Evolutionary conservation across 23 tunicate species (phyloP).

Genomic region (Ascidia mentula): DNA sequence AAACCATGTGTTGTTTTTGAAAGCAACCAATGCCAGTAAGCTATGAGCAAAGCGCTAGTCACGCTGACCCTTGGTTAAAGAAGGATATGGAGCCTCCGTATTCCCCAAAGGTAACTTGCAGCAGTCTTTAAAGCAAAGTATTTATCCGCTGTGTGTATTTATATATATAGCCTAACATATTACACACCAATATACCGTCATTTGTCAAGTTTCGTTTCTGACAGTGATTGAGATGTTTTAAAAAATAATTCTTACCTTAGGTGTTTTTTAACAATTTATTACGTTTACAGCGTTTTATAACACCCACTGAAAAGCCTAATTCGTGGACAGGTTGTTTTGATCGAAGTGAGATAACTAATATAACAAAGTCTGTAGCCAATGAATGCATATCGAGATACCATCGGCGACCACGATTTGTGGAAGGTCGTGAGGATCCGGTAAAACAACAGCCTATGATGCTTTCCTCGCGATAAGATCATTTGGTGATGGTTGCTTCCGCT

Average conservation of each 20-base stretch:
- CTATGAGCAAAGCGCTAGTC: conserved; percentile 7
- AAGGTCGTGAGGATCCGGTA: conserved; percentile 26
- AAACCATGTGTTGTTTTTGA: not conserved
- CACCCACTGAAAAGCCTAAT: not conserved
- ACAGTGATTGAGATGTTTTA: no score
- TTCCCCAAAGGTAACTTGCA: not conserved
- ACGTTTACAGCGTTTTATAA: not conserved
- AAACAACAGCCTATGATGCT: not conserved
- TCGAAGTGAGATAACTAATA: not conserved
- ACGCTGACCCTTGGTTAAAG: conserved; percentile 41
- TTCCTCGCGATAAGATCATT: not conserved
- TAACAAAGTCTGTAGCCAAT: not conserved
- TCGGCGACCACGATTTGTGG: conserved; percentile 10
- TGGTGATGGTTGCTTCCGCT: conserved; percentile 2
- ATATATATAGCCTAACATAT: no score
- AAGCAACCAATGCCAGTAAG: not conserved
- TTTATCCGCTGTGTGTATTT: no score
- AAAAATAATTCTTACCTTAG: no score
- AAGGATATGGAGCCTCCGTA: conserved; percentile 17
- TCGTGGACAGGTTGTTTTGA: not conserved
- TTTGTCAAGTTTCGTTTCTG: not conserved
- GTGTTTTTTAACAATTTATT: no score
- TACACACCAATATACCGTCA: not conserved
- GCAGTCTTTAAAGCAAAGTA: no score
- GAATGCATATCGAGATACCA: not conserved